Conservation (phyloP, 2,888 invertebrate species). For the Sipha maydis region DNA sequence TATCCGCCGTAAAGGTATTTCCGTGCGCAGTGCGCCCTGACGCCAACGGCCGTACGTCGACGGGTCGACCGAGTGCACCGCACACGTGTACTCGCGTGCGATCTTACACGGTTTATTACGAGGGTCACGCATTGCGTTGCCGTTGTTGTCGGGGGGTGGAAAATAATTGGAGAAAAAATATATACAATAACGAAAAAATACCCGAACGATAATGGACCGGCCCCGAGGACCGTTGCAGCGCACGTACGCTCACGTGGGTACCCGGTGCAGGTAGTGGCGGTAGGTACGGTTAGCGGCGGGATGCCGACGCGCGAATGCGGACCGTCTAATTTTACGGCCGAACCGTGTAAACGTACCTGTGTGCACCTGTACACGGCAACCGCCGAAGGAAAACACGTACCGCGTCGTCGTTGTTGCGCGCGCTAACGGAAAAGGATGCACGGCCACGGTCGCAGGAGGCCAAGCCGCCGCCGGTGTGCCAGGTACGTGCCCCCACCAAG, state of each 20-base stretch:
- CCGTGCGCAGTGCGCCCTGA: no score
- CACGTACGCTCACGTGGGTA: background rate
- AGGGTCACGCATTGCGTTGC: no score
- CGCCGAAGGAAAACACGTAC: background rate
- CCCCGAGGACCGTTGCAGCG: background rate
- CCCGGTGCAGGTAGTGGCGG: background rate
- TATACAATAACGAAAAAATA: background rate
- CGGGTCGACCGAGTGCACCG: no score
- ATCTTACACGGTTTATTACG: no score
- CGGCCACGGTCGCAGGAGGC: no score
- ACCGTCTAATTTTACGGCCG: background rate
- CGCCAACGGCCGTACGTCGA: no score
- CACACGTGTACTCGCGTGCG: no score
- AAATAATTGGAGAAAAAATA: background rate
- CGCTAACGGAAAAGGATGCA: background rate
- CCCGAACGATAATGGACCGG: background rate
- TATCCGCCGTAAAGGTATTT: no score
- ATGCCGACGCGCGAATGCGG: background rate
- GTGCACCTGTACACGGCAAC: no score
- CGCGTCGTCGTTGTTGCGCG: no score
- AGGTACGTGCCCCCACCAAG: background rate
- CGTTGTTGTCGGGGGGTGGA: background rate
- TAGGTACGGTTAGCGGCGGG: no score
- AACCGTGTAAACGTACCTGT: background rate
- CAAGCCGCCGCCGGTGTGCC: background rate